Base-by-base conservation (phyloP, 1,140 invertebrate genomes). In the Catajapyx aquilonaris region DNA sequence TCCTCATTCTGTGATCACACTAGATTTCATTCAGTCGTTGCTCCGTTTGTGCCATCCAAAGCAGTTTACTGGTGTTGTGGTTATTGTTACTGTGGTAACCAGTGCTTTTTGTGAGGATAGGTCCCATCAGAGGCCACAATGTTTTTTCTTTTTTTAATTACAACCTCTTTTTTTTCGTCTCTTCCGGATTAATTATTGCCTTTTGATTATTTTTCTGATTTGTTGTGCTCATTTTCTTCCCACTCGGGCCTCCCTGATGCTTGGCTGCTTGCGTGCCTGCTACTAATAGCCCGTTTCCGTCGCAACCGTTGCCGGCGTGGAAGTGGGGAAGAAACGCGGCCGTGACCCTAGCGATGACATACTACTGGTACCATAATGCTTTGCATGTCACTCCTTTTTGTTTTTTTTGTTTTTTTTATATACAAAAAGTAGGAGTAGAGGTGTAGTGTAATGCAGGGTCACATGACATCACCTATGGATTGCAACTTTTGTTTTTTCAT, bases 291-390 rank as follows among this genome's bases (percentile, higher is more conserved):
- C 57, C 54, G 56, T 43, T 35, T 38, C 58, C 47, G 53, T 56
- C 46, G 66, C 70, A 59, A 59, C 53, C 53, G 62, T 63, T 57
- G 60, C 60, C 51, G 51, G 56, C 52, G 62, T 68, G 57, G 71
- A 75, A 66, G 69, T 76, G 61, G 76, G 77, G 69, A 81, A 83
- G 76, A 84, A 84, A 71, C 72, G 75, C 63, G 68, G 71, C 63
- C 72, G 73, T 62, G 74, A 78, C 65, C 70, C 72, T 66, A 70
- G 62, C 57, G 77, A 78, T 65, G 81, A 85, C 68, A 68, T 85
- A 68, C 71, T 84, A 76, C 77, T 84, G 81, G 81, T 85, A 85
- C 76, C 73, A 65, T 64, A 58, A 46, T 49, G 69, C 69, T 69
- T 55, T 55, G 53, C 53, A 54, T 50, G 49, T 42, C 33, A 41